Conservation (phyloP, 2,888 invertebrate species). For the Scrobipalpa costella region DNA sequence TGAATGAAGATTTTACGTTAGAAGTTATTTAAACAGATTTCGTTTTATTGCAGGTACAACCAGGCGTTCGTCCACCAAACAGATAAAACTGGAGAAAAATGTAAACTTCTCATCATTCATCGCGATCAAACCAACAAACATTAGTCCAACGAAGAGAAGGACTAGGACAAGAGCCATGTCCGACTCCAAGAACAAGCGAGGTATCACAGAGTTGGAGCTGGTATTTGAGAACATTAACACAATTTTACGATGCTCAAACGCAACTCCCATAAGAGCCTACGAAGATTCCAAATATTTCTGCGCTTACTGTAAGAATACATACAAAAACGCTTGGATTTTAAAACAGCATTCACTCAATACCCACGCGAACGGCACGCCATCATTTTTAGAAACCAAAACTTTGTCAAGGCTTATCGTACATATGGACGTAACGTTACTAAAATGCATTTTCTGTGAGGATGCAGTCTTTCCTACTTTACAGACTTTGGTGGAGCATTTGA, state of each 20-base stretch:
- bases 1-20: too few relatives aligned
- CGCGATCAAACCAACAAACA: constrained; percentile 23
- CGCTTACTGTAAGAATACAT: constrained; percentile 61
- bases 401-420: constrained; percentile 57
- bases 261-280: constrained; percentile 57
- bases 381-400: constrained; percentile 49
- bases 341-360: constrained; percentile 50
- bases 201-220: constrained; percentile 54
- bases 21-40: not conserved
- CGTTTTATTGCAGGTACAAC: constrained; percentile 4
- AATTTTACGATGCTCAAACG: constrained; percentile 56
- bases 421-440: constrained; percentile 56
- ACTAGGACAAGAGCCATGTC: not conserved
- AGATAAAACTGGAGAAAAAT: constrained; percentile 25
- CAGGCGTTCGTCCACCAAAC: not conserved
- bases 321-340: constrained; percentile 50
- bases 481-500: constrained; percentile 56
- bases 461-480: constrained; percentile 45
- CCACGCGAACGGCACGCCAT: constrained; percentile 43
- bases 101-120: constrained; percentile 27
- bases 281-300: constrained; percentile 55
- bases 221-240: constrained; percentile 61
- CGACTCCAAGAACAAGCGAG: not conserved
- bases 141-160: not conserved
- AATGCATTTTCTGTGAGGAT: constrained; percentile 52